Evolutionary conservation across 2,888 invertebrate genomes (phyloP).

Genomic region (Lycaena phlaeas): DNA sequence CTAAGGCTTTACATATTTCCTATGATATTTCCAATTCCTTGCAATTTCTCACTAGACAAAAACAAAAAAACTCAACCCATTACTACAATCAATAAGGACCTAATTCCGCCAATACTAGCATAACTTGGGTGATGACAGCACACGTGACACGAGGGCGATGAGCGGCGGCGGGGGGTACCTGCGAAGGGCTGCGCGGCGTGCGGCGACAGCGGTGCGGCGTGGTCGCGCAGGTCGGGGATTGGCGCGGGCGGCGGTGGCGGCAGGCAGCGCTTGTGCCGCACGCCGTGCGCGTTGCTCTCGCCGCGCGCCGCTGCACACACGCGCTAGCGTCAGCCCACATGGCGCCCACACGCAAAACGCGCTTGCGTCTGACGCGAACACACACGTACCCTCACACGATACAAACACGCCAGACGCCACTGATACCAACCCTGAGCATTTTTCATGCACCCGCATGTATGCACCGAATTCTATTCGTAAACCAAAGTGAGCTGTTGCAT

Average conservation of each 20-base stretch:
- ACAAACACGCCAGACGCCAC: neutral
- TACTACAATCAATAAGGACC: too few species aligned
- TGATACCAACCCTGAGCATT: neutral
- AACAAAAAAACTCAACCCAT: too few species aligned
- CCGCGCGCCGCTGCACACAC: slow-evolving; percentile 58
- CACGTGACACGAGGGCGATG: slow-evolving; percentile 2
- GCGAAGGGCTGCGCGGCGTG: slow-evolving; percentile 25
- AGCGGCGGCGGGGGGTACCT: slow-evolving; percentile 20
- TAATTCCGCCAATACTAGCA: slow-evolving; percentile 1
- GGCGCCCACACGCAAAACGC: slow-evolving; percentile 27
- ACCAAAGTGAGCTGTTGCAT: too few species aligned
- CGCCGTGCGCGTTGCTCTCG: slow-evolving; percentile 87
- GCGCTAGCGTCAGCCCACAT: slow-evolving; percentile 17
- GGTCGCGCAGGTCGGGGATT: slow-evolving; percentile 89
- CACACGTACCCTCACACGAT: neutral
- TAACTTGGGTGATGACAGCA: neutral
- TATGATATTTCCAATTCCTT: too few species aligned
- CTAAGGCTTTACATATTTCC: too few species aligned
- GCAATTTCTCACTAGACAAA: too few species aligned
- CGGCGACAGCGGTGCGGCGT: slow-evolving; percentile 28
- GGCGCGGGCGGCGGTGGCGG: slow-evolving; percentile 86
- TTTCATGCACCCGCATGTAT: neutral
- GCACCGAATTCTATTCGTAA: too few species aligned
- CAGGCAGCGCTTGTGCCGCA: slow-evolving; percentile 86
- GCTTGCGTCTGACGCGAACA: slow-evolving; percentile 18